Evolutionary conservation across 23 tunicate species (phyloP), one percentile per base, ranked within the genome.

Genomic region (Clavelina lepadiformis): DNA sequence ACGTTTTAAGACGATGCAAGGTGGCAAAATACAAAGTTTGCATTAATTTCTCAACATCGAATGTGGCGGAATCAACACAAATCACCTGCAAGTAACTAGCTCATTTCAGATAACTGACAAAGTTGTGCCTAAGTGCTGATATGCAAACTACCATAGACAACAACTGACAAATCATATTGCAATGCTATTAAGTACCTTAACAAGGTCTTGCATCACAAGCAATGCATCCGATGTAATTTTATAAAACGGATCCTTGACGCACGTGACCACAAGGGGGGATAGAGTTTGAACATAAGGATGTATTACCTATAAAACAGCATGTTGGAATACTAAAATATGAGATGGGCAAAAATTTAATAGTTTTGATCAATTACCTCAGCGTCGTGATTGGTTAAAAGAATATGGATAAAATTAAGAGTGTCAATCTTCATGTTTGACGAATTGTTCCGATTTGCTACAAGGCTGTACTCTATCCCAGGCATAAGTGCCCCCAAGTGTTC

Each of bases 361-460:
- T 44, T 11, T 44, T 44, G 13, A 7, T n/a, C 15, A 18, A 29
- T 63, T 64, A 86, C 96, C 73, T 79, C 82, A 21, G 96, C 71
- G 53, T 68, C 81, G 33, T 89, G 97, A 45, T 89, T 37, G 5
- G 56, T 64, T 0, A 89, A 76, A 33, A 89, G 58, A n/a, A 89
- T 63, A 59, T 89, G 97, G 28, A 81, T 38, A 45, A 89, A 89
- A 44, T 70, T 71, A 31, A 89, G 62, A 2, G 91, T 44, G 51
- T 89, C 97, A 23, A 89, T 89, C 35, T 89, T 89, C 80, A 89
- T 65, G 68, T 89, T 89, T 2, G 97, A 75, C 19, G 97, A 82
- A 65, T 89, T 89, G 70, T 69, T 72, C 7, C 83, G 83, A 67
- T 72, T 76, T 4, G 45, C 68, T 7, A 74, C 44, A 0, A 89